These are phyloP conservation scores for Papilio xuthus DNA, from an alignment of 1,140 invertebrate species.

Conservation along the genomic window DNA sequence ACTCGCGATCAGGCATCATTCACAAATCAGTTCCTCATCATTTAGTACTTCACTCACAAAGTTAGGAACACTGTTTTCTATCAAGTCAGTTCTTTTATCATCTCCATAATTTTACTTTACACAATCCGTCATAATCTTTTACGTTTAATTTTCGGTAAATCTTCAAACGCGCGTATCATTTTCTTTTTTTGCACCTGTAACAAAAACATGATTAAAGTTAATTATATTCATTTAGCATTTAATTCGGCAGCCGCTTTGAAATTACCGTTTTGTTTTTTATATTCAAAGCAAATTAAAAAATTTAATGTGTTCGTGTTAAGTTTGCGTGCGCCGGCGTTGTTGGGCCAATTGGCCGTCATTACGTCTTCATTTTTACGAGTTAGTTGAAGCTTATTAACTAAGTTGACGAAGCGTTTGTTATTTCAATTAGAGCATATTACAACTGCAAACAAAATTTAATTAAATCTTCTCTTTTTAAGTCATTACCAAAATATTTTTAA, in stretches of 20 bases:
- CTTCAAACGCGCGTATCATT: constrained; percentile 50
- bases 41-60: constrained; percentile 45
- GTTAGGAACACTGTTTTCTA: constrained; percentile 43
- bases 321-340: constrained; percentile 56
- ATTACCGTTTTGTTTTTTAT: constrained; percentile 53
- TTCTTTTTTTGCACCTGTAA: constrained; percentile 63
- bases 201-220: constrained; percentile 58
- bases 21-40: constrained; percentile 59
- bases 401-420: constrained; percentile 15
- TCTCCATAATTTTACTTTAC: constrained; percentile 59
- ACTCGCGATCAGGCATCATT: constrained; percentile 81
- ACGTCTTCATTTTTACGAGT: constrained; percentile 64
- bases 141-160: constrained; percentile 42
- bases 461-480: not conserved
- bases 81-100: constrained; percentile 72
- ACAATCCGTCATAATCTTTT: constrained; percentile 52
- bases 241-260: constrained; percentile 57
- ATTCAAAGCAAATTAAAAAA: constrained; percentile 48
- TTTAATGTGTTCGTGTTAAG: constrained; percentile 55
- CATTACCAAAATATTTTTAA: too few species aligned
- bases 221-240: constrained; percentile 47
- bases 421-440: constrained; percentile 26
- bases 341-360: constrained; percentile 63
- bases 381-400: constrained; percentile 51
- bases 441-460: constrained; percentile 34